Conservation (phyloP, 2,797 vertebrate genomes). For the Anniella stebbinsi region DNA sequence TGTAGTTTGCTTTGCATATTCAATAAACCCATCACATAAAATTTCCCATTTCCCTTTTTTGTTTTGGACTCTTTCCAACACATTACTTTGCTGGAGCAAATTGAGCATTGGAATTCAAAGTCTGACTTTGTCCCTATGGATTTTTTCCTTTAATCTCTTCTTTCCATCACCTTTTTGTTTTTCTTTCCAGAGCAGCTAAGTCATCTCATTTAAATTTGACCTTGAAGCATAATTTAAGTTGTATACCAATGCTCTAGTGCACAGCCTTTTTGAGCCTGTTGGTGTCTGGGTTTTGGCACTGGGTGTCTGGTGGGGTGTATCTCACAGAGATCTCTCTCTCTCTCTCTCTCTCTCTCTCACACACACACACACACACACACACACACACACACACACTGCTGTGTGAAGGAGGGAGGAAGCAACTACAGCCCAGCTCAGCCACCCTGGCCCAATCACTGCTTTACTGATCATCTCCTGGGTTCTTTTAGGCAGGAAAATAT, state of each 20-base stretch:
- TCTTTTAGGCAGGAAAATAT: too few species aligned
- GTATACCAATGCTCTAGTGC: conserved; percentile 7
- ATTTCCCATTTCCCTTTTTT: conserved; percentile 23
- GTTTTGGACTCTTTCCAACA: background rate
- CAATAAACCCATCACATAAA: background rate
- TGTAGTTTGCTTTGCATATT: conserved; percentile 12
- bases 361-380: too few species aligned
- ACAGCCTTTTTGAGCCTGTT: too few species aligned
- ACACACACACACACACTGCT: too few species aligned
- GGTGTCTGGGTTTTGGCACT: too few species aligned
- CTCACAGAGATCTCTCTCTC: too few species aligned
- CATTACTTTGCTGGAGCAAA: conserved; percentile 12
- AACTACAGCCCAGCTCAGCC: too few species aligned
- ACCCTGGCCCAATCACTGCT: too few species aligned
- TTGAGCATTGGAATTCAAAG: conserved; percentile 32
- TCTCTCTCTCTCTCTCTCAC: too few species aligned
- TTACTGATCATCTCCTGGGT: too few species aligned
- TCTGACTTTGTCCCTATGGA: conserved; percentile 31
- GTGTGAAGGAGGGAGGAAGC: too few species aligned
- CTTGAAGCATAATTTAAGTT: background rate
- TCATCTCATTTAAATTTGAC: conserved; percentile 51
- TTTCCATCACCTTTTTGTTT: background rate
- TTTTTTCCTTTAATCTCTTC: conserved; percentile 40
- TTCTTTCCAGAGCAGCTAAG: conserved; percentile 20
- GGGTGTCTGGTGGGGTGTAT: too few species aligned